These are phyloP conservation scores for Acanthiza pusilla DNA, from an alignment of 2,797 vertebrate genomes.

Conservation along the genomic window DNA sequence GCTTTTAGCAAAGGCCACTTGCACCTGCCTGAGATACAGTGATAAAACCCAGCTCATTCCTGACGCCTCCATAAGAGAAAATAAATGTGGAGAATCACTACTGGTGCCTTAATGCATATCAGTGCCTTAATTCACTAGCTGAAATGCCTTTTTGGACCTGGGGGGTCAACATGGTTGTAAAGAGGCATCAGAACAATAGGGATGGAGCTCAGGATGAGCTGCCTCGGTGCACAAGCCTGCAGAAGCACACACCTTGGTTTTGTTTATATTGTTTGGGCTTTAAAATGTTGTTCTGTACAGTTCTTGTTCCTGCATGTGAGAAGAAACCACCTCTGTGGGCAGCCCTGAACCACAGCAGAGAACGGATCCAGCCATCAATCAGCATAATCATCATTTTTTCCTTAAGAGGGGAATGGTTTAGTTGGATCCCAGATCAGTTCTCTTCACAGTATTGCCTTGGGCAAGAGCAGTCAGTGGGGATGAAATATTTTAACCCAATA, in stretches of 20 bases:
- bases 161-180: accelerated
- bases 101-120: neutral
- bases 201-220: neutral
- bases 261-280: neutral
- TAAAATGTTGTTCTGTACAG: neutral
- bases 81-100: neutral
- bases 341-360: neutral
- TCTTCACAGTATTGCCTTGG: neutral
- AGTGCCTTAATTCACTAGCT: neutral
- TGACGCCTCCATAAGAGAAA: neutral
- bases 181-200: neutral
- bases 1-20: neutral
- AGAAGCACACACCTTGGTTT: neutral
- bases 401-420: neutral
- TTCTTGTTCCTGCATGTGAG: neutral
- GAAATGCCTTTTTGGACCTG: neutral
- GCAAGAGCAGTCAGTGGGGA: neutral
- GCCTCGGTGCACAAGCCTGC: accelerated
- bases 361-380: neutral
- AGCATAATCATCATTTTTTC: accelerated
- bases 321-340: neutral
- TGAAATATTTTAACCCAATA: neutral
- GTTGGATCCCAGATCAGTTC: neutral
- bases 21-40: neutral
- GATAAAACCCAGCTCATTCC: neutral